Base-by-base conservation (phyloP, 2,113 vertebrate species). In the Ursus arctos region DNA sequence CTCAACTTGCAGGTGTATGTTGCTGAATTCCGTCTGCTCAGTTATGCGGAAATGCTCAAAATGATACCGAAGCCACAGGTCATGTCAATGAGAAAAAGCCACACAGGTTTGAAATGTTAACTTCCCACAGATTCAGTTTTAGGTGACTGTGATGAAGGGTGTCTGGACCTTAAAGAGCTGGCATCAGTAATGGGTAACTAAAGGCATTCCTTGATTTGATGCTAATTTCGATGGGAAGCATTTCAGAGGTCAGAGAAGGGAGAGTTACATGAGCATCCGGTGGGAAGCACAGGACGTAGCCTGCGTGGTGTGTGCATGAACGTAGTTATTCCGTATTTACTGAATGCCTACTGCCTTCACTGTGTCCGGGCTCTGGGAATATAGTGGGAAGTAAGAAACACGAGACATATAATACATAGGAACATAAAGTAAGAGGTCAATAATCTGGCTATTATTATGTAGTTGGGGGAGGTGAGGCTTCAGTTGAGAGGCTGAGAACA, bases 171-270 rank as follows among this genome's bases (percentile, higher is more conserved):
- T 74, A 40, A 47, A 71, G 28, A 63, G 49, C 59, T 72, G 67
- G 71, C 9, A 47, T 49, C 28, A 82, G 40, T 72, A 80, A 67
- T 6, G n/a, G 21, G 57, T 71, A 85, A 59, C 31, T 61, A 86
- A 91, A 93, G 43, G 19, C 6, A 57, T 76, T 65, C 43, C 86
- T 95, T 91, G n/a, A 89, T 72, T 88, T 85, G 51, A 91, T 69
- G 63, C 51, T 77, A 15, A 79, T 80, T 74, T 97, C 24, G 51
- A 67, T 55, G 43, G n/a, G 14, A 79, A 40, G 15, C 26, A 18
- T 57, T 77, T 69, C 55, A 36, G 57, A 95, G 55, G 65, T 96
- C 40, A 96, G 51, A 88, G 72, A 76, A 69, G 43, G 55, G 47
- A 53, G 16, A 92, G 55, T 79, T 89, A 88, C 51, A 82, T 82